Evolutionary conservation across 2,113 vertebrate species (phyloP).

Genomic region (Oryzias melastigma): DNA sequence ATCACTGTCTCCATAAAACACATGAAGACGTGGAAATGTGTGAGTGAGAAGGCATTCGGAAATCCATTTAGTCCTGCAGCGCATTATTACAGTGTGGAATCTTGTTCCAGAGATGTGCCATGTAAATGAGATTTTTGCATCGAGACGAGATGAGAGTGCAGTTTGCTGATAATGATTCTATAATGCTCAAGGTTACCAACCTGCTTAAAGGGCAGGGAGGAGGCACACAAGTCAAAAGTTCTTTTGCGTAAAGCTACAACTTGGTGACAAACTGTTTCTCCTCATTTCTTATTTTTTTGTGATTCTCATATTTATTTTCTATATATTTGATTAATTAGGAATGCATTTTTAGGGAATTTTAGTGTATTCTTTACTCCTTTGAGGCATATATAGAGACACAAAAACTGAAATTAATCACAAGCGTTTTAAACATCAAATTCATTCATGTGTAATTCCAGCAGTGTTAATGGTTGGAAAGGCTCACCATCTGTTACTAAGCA

Average conservation of each 20-base stretch:
- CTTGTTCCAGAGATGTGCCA: constrained; percentile 52
- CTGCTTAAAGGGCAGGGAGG: constrained; percentile 23
- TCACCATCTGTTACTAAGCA: no score
- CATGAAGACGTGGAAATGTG: constrained; percentile 65
- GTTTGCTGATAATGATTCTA: constrained; percentile 46
- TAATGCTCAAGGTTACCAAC: constrained; percentile 55
- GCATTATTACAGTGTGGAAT: constrained; percentile 59
- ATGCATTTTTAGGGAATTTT: no score
- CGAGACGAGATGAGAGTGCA: constrained; percentile 53
- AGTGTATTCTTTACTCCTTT: no score
- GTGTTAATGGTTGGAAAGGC: no score
- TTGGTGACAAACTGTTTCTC: neutral
- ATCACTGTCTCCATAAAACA: constrained; percentile 50
- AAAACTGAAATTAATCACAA: no score
- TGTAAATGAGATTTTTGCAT: constrained; percentile 67
- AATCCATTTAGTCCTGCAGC: constrained; percentile 65
- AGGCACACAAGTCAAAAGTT: constrained; percentile 14
- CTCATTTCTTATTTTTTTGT: neutral
- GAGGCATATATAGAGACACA: no score
- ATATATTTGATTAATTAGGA: no score
- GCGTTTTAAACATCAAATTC: no score
- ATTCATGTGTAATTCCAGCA: no score
- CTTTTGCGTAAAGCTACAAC: constrained; percentile 13
- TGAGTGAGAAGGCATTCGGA: constrained; percentile 50
- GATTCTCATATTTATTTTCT: neutral